A percentile compares a stretch with the other conserved stretches of the same genome.
These are phyloP conservation scores for Leptinotarsa undecemlineata DNA, from an alignment of 1,140 invertebrate genomes.

Conservation along the genomic window DNA sequence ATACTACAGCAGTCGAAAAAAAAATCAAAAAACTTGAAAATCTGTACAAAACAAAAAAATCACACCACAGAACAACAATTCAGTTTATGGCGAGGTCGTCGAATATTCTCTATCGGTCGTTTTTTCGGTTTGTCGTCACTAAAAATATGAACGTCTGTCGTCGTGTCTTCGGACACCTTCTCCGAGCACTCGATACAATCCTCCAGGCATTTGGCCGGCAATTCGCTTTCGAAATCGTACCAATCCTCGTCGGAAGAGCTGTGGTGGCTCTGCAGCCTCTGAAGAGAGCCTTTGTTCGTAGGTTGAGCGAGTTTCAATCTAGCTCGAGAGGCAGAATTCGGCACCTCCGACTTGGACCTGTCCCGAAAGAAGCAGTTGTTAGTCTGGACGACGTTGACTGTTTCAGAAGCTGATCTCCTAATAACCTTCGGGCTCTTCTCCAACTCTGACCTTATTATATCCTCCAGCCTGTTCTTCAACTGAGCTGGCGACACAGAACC, in stretches of 20 bases:
- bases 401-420: conserved; percentile 43
- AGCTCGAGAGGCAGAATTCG: conserved; percentile 24
- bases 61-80: conserved; percentile 33
- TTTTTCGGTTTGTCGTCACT: conserved; percentile 25
- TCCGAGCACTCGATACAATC: conserved; percentile 15
- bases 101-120: not conserved
- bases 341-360: conserved; percentile 42
- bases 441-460: conserved; percentile 41
- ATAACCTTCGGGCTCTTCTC: conserved; percentile 36
- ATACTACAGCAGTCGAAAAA: conserved; percentile 23
- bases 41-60: conserved; percentile 26
- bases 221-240: conserved; percentile 43
- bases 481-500: conserved; percentile 47
- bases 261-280: conserved; percentile 43
- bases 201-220: conserved; percentile 21
- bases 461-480: conserved; percentile 50
- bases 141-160: conserved; percentile 27
- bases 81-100: conserved; percentile 22
- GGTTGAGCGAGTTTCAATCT: conserved; percentile 31
- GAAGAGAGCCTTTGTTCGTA: conserved; percentile 27
- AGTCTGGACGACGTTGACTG: conserved; percentile 25
- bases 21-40: conserved; percentile 12
- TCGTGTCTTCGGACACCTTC: conserved; percentile 4
- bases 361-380: conserved; percentile 36
- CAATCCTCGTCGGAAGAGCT: conserved; percentile 48